Conservation (phyloP, 2,797 vertebrate genomes). For the Avahi laniger region DNA sequence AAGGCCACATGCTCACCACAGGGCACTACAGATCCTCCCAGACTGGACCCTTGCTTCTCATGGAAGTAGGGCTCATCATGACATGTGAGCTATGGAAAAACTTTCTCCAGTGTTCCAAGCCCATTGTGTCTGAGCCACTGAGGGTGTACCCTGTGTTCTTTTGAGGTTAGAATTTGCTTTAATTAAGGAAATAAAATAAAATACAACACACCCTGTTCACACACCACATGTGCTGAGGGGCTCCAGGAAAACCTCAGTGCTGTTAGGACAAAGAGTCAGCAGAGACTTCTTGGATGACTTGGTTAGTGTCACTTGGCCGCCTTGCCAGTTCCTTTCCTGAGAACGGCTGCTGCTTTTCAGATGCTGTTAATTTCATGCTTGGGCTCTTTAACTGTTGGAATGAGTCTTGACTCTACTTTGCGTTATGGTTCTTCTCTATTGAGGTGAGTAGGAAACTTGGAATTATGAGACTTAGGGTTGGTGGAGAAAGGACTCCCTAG, state of each 20-base stretch:
- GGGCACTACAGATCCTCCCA: neutral
- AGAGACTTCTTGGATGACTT: constrained; percentile 34
- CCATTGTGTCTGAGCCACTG: constrained; percentile 32
- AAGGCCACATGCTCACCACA: neutral
- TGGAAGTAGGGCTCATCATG: neutral
- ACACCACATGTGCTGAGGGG: neutral
- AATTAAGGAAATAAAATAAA: constrained; percentile 53
- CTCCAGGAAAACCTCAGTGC: neutral
- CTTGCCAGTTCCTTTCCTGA: neutral
- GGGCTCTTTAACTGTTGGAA: neutral
- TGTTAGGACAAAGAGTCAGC: neutral
- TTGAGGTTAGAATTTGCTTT: constrained; percentile 49
- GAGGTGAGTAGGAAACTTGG: neutral
- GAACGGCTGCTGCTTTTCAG: neutral
- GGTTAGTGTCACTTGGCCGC: neutral
- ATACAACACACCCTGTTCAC: constrained; percentile 1
- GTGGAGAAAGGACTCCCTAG: neutral
- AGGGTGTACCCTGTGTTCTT: constrained; percentile 57
- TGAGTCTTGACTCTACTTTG: neutral
- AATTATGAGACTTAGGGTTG: neutral
- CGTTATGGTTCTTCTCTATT: neutral
- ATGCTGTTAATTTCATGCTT: neutral
- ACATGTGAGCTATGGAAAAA: constrained; percentile 15
- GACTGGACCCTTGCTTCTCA: neutral
- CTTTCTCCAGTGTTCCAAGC: neutral